These are phyloP conservation scores for Pachycephus smyrnensis DNA, from an alignment of 2,888 invertebrate species.

Conservation along the genomic window DNA sequence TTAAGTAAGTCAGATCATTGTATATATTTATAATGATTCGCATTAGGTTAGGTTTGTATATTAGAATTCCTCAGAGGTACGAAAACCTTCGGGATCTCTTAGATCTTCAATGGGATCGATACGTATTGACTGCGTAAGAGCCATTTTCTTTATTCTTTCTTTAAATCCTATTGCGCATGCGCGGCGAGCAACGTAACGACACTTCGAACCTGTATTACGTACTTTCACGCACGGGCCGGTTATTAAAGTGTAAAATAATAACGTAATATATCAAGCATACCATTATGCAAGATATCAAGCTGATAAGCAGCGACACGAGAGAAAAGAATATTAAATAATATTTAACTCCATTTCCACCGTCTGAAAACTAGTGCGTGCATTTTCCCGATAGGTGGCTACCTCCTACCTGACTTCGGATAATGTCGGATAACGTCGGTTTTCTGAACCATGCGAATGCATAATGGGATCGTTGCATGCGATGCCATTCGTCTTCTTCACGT, in stretches of 20 bases:
- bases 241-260: not conserved
- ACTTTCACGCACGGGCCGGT: not conserved
- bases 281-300: not conserved
- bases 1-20: not conserved
- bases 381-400: not conserved
- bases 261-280: not conserved
- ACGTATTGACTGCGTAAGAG: not conserved
- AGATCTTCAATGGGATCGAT: not conserved
- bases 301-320: not conserved
- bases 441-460: not conserved
- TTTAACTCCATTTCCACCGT: not conserved
- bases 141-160: not conserved
- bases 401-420: not conserved
- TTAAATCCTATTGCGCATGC: not conserved
- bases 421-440: not conserved
- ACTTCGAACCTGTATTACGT: not conserved
- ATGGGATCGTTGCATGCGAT: not conserved
- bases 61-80: not conserved
- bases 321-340: not conserved
- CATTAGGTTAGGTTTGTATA: not conserved
- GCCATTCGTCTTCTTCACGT: slow-evolving; percentile 7
- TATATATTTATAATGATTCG: not conserved
- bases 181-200: not conserved
- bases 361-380: not conserved
- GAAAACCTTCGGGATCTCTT: not conserved